Conservation (phyloP, 2,888 invertebrate genomes). For the Dasysyrphus albostriatus region DNA sequence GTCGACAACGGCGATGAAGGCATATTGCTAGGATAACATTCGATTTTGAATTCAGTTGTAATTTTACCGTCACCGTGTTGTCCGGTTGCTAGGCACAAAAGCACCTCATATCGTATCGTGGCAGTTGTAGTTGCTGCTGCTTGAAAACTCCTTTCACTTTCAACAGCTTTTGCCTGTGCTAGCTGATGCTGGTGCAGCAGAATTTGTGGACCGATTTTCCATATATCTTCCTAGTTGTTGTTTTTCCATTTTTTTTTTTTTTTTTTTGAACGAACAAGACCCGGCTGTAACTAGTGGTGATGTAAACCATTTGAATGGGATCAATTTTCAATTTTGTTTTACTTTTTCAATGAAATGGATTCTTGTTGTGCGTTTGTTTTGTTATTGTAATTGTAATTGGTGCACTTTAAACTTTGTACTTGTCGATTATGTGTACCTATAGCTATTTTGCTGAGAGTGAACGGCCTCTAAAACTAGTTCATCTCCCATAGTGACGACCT, state of each 20-base stretch:
- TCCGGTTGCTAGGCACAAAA: constrained; percentile 82
- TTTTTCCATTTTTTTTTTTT: constrained; percentile 21
- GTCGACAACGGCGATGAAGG: constrained; percentile 78
- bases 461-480: constrained; percentile 76
- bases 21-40: constrained; percentile 84
- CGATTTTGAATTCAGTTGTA: constrained; percentile 84
- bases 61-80: constrained; percentile 84
- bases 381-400: constrained; percentile 47
- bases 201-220: constrained; percentile 66
- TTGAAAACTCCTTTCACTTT: constrained; percentile 78
- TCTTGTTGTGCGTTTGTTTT: constrained; percentile 68
- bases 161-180: constrained; percentile 53
- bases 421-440: constrained; percentile 31
- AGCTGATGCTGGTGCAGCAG: constrained; percentile 54
- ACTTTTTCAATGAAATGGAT: constrained; percentile 67
- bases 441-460: constrained; percentile 2
- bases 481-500: constrained; percentile 78
- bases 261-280: neutral
- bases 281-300: constrained; percentile 64
- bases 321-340: constrained; percentile 77
- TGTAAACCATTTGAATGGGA: constrained; percentile 77
- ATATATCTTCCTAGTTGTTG: constrained; percentile 58
- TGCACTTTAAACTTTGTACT: constrained; percentile 61
- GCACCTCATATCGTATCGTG: constrained; percentile 67
- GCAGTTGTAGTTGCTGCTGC: constrained; percentile 41